phyloP scores from a whole-genome alignment of 2,888 invertebrate genomes.

The Muscina levida region DNA sequence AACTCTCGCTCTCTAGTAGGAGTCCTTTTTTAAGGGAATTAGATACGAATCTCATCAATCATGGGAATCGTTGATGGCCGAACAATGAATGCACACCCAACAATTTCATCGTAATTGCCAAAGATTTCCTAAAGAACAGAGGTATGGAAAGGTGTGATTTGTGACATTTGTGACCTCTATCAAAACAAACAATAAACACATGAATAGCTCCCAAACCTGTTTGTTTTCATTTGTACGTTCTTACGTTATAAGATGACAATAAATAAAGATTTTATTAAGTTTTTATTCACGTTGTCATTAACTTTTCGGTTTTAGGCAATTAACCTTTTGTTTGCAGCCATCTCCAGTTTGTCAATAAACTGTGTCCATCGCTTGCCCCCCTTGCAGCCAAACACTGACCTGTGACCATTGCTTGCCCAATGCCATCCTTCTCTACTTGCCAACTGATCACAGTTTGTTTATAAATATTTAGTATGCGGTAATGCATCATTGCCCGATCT shows the following conservation, averaged over 20 bases:
- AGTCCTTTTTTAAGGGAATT: conserved; percentile 67
- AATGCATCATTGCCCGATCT: conserved; percentile 36
- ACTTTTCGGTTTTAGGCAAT: conserved; percentile 55
- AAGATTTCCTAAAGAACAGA: conserved; percentile 39
- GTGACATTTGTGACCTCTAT: conserved; percentile 54
- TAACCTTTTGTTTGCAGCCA: conserved; percentile 37
- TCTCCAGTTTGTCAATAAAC: background rate
- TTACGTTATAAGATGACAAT: conserved; percentile 46
- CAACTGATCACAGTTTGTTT: conserved; percentile 48
- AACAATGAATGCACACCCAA: conserved; percentile 58
- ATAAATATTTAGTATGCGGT: conserved; percentile 64
- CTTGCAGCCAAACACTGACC: background rate
- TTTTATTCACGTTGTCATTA: conserved; percentile 63
- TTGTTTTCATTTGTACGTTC: conserved; percentile 35
- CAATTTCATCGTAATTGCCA: conserved; percentile 53
- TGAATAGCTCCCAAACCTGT: conserved; percentile 62
- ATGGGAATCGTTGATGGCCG: conserved; percentile 65
- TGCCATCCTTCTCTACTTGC: conserved; percentile 33
- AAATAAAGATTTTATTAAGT: conserved; percentile 62
- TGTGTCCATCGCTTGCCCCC: background rate
- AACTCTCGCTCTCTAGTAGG: conserved; percentile 23
- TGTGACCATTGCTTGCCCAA: no score
- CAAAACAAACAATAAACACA: conserved; percentile 17
- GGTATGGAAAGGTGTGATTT: conserved; percentile 66
- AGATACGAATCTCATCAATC: conserved; percentile 68